Evolutionary conservation across 2,888 invertebrate species (phyloP), one percentile per base, ranked within the genome.

Genomic region (Omphaloscelis lunosa): DNA sequence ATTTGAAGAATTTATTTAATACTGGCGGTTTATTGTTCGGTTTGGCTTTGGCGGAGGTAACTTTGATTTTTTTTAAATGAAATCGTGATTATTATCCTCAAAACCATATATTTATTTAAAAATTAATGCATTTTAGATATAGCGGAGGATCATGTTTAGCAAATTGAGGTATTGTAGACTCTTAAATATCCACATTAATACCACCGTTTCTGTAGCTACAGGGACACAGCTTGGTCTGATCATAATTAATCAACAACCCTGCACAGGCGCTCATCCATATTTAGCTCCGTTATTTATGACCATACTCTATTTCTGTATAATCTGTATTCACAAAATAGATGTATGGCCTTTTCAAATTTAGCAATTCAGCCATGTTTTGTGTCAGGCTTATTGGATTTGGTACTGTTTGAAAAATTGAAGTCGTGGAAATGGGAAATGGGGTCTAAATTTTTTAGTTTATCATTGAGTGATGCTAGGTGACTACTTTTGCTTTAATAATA

Each of bases 191-290:
- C 8, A 23, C 48, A 48, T 48, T 6, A 29, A 20, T 72, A 45
- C 11, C 29, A 8, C 15, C 12, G 12, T 73, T 72, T 56, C 59
- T 59, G 15, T 39, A 23, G 20, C 5, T n/a, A n/a, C 27, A 23
- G 23, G 41, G n/a, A 58, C 39, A 48, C 29, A 39, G 53, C 71
- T 59, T 27, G 62, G 67, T n/a, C 62, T n/a, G 34, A 34, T 45
- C n/a, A 61, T 71, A 79, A 85, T 84, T 86, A 83, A 83, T 86
- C 68, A 83, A 72, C 29, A 51, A 41, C 11, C n/a, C 45, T 23
- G n/a, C 74, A 48, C 83, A 79, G 74, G 63, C 75, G 70, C 75
- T 77, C 77, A 73, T 83, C 58, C 83, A 86, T 80, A 84, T 86
- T 76, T 72, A 79, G 79, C 29, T 23, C 66, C 0, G 17, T 86